Evolutionary conservation across 1,140 invertebrate genomes (phyloP), one percentile per base, ranked within the genome.

Genomic region (Orius insidiosus): DNA sequence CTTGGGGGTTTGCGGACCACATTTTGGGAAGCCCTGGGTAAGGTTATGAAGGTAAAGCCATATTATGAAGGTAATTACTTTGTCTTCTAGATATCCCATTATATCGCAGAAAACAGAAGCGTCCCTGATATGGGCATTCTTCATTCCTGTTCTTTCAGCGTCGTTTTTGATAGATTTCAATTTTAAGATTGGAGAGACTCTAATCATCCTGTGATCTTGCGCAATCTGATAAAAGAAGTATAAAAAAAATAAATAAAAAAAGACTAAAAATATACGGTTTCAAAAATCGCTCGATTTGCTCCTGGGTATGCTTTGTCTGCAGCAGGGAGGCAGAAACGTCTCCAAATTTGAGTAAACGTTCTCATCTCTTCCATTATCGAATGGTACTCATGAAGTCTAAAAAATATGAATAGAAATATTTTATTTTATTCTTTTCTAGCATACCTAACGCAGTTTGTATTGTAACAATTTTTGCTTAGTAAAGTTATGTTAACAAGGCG

Each of bases 21-120:
- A n/a, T n/a, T n/a, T n/a, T n/a, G n/a, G n/a, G n/a, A n/a, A n/a
- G n/a, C n/a, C n/a, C n/a, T n/a, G n/a, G n/a, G n/a, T n/a, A n/a
- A n/a, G n/a, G n/a, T n/a, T n/a, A n/a, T n/a, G n/a, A n/a, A n/a
- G n/a, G n/a, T n/a, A n/a, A n/a, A n/a, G n/a, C n/a, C n/a, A n/a
- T n/a, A n/a, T n/a, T n/a, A n/a, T 24, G 7, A 24, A 24, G 7
- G 14, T 44, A 52, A 45, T 55, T 56, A 78, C 70, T 56, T 68
- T 65, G 18, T 75, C 65, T 62, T 96, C 86, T 47, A 98, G 64
- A 66, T 89, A 92, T 31, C 77, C 71, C 39, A 96, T 70, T 51
- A 87, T 85, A 56, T 94, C 83, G 58, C 88, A 90, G 60, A 97
- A 74, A 1, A 90, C 90, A 0, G 87, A 86, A 10, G 81, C 87